Evolutionary conservation across 2,888 invertebrate species (phyloP).

Genomic region (Acanthopleura granulata): DNA sequence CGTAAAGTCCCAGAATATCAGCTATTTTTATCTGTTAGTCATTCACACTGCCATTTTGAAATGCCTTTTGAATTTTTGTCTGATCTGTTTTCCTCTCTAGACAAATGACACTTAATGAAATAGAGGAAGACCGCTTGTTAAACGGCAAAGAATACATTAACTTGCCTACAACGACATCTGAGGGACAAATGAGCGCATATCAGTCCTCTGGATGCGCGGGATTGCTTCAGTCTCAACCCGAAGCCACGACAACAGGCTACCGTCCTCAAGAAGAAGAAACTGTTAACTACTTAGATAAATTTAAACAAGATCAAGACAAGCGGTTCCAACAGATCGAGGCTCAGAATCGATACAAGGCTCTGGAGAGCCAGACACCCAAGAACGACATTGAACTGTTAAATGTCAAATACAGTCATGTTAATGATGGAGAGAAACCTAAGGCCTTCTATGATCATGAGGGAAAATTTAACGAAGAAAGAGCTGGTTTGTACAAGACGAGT

Average conservation of each 20-base stretch:
- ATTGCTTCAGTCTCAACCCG: constrained; percentile 28
- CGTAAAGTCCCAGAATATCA: no score
- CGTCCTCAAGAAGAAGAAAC: constrained; percentile 35
- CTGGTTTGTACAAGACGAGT: constrained; percentile 64
- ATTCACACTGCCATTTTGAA: no score
- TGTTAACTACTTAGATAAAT: constrained; percentile 37
- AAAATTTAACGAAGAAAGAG: constrained; percentile 62
- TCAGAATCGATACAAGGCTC: constrained; percentile 54
- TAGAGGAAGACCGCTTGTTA: constrained; percentile 56
- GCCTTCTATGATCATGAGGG: constrained; percentile 66
- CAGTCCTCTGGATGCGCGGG: constrained; percentile 39
- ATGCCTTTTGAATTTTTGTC: neutral
- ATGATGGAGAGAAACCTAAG: constrained; percentile 46
- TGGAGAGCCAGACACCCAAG: constrained; percentile 55
- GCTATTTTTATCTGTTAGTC: no score
- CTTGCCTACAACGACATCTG: constrained; percentile 46
- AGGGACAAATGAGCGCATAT: constrained; percentile 38
- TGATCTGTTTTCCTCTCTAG: constrained; percentile 29
- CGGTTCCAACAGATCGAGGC: constrained; percentile 64
- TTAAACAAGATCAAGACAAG: constrained; percentile 38
- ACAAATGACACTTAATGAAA: constrained; percentile 52
- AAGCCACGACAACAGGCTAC: neutral
- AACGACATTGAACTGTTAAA: constrained; percentile 59
- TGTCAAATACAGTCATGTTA: constrained; percentile 49
- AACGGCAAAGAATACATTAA: constrained; percentile 59